Percentiles rank a stretch among this genome's conserved stretches.
phyloP scores from a whole-genome alignment of 2,113 vertebrate genomes.

The Cynopterus brachyotis region DNA sequence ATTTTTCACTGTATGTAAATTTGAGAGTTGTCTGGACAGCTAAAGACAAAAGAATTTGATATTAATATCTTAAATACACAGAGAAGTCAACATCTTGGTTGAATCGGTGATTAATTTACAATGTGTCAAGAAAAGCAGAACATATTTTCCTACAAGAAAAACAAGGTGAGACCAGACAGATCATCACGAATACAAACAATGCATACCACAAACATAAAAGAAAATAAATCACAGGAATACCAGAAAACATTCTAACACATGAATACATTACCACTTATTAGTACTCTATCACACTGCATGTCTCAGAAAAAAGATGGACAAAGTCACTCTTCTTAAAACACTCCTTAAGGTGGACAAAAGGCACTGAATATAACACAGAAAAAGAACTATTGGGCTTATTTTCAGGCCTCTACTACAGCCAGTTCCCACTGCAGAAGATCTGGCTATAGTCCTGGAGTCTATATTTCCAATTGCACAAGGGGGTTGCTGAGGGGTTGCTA shows the following conservation, averaged over 20 bases:
- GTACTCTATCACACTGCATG: background rate
- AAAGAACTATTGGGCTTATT: background rate
- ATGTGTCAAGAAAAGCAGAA: background rate
- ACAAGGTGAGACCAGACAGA: background rate
- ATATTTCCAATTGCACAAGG: background rate
- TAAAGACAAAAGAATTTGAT: constrained; percentile 79
- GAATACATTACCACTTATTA: background rate
- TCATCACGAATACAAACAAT: background rate
- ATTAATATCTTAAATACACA: background rate
- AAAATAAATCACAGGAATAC: background rate
- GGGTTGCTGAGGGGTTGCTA: background rate
- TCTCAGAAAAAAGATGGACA: background rate
- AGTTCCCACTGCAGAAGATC: background rate
- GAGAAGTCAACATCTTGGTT: background rate
- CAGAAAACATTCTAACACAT: background rate
- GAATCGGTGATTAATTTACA: constrained; percentile 10
- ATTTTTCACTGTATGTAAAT: constrained; percentile 96
- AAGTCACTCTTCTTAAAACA: background rate
- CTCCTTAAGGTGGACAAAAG: constrained; percentile 17
- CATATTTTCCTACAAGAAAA: constrained; percentile 20
- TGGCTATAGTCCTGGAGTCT: background rate
- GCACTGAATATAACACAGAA: background rate
- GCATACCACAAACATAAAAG: background rate
- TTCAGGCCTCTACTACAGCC: background rate
- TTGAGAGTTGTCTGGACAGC: constrained; percentile 93